phyloP scores from a whole-genome alignment of 2,797 vertebrate genomes.

The Bovichtus diacanthus region DNA sequence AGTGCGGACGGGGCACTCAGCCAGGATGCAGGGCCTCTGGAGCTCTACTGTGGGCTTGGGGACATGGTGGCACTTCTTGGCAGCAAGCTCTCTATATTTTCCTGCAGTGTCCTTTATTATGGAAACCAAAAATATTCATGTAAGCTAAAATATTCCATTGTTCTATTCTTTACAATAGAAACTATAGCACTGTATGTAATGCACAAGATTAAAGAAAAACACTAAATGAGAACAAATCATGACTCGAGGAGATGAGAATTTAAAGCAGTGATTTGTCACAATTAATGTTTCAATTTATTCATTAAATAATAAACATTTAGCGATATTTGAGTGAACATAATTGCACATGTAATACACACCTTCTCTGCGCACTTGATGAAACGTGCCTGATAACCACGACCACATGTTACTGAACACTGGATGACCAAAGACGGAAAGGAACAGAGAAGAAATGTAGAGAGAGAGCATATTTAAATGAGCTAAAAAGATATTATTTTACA shows the following conservation, averaged over 20 bases:
- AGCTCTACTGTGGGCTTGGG: conserved; percentile 85
- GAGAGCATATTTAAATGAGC: not conserved
- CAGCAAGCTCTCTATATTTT: conserved; percentile 87
- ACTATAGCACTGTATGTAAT: not conserved
- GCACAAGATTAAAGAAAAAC: not conserved
- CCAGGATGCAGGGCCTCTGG: conserved; percentile 81
- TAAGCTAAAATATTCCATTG: not conserved
- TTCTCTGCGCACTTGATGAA: conserved; percentile 90
- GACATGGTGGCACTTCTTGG: conserved; percentile 88
- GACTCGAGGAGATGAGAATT: not conserved
- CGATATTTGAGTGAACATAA: not conserved
- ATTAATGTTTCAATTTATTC: not conserved
- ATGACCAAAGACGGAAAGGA: conserved; percentile 14
- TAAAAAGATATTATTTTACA: not conserved
- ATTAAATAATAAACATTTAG: not conserved
- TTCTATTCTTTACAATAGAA: not conserved
- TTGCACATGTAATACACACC: conserved; percentile 56
- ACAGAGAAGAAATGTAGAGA: conserved; percentile 3
- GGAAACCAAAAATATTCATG: not conserved
- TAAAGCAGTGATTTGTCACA: not conserved
- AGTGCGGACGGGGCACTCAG: conserved; percentile 77
- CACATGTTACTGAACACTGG: conserved; percentile 91
- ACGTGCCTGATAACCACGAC: conserved; percentile 85
- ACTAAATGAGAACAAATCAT: not conserved
- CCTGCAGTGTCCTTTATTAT: conserved; percentile 81